These are phyloP conservation scores for Rattus rattus DNA, from an alignment of 2,113 vertebrate species.

Conservation along the genomic window DNA sequence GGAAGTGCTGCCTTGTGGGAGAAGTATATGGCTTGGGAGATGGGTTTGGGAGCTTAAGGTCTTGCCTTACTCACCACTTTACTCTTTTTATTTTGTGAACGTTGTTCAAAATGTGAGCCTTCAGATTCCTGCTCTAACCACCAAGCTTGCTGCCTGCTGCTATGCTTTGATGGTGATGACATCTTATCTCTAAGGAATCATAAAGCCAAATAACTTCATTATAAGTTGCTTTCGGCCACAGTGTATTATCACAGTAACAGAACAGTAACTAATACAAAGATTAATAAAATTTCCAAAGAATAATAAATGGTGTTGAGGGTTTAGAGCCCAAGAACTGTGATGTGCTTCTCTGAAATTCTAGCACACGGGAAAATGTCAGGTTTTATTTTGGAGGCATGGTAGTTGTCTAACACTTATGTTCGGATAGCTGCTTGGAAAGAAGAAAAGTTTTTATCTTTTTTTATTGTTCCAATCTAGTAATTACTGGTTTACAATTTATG, in stretches of 20 bases:
- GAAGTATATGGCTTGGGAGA: not conserved
- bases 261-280: not conserved
- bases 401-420: not conserved
- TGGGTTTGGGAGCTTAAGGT: not conserved
- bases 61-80: not conserved
- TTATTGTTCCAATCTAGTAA: not conserved
- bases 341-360: not conserved
- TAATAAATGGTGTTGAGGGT: not conserved
- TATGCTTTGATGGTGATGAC: not conserved
- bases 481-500: slow-evolving; percentile 26
- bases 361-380: not conserved
- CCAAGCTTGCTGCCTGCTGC: not conserved
- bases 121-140: not conserved
- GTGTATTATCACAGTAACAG: not conserved
- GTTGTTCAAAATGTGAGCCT: not conserved
- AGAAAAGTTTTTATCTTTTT: not conserved
- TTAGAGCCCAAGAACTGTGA: not conserved
- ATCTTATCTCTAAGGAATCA: not conserved
- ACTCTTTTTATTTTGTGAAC: not conserved
- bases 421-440: not conserved
- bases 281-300: slow-evolving; percentile 7
- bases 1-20: not conserved
- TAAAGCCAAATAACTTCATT: not conserved
- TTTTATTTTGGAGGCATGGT: not conserved
- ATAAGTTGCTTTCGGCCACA: not conserved